These are phyloP conservation scores for Lepidochrysops patricia DNA, from an alignment of 2,888 invertebrate genomes.

Conservation along the genomic window DNA sequence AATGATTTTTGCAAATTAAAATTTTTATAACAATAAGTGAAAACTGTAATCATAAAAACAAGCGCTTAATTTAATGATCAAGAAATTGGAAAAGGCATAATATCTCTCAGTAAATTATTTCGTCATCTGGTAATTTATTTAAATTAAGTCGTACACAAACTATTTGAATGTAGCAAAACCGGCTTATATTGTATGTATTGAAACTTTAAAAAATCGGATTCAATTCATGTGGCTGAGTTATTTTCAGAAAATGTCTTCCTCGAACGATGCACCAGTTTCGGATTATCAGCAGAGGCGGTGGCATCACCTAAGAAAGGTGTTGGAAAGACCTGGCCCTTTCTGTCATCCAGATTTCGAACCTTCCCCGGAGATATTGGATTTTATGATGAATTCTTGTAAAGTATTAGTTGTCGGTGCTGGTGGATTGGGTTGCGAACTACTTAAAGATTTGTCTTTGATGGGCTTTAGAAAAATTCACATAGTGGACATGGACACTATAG, in stretches of 20 bases:
- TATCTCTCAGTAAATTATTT: neutral
- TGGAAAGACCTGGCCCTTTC: slow-evolving; percentile 94
- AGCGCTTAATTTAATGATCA: no score
- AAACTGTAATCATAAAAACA: no score
- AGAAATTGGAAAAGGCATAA: neutral
- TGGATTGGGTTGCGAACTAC: slow-evolving; percentile 96
- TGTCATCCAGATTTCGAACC: slow-evolving; percentile 94
- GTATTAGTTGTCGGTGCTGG: slow-evolving; percentile 91
- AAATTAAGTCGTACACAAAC: neutral
- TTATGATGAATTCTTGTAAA: slow-evolving; percentile 89
- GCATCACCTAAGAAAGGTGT: slow-evolving; percentile 87
- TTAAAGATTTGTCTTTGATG: slow-evolving; percentile 96
- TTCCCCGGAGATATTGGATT: slow-evolving; percentile 86
- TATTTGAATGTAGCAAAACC: no score
- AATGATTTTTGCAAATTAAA: no score
- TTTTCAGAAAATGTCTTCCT: slow-evolving; percentile 28
- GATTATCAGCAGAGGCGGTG: slow-evolving; percentile 78
- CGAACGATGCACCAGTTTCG: slow-evolving; percentile 38
- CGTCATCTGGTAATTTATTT: neutral
- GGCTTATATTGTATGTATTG: no score
- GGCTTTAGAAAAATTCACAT: slow-evolving; percentile 96
- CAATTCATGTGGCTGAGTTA: neutral
- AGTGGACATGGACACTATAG: slow-evolving; percentile 99
- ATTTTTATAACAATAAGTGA: no score
- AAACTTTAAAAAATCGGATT: no score